These are phyloP conservation scores for Limnephilus marmoratus DNA, from an alignment of 2,888 invertebrate species.

Conservation along the genomic window DNA sequence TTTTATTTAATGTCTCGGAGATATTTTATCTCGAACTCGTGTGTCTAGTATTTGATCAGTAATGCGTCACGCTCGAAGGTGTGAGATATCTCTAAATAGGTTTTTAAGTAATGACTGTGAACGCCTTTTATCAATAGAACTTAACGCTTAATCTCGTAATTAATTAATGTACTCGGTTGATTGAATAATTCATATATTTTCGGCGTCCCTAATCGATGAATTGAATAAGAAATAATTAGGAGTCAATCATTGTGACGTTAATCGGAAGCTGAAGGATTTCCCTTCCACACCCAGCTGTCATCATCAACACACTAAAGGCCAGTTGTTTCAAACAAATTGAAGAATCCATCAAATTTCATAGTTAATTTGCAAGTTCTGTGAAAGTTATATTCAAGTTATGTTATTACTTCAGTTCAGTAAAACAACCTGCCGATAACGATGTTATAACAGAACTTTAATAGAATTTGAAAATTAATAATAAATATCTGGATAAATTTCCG, in stretches of 20 bases:
- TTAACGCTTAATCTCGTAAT: not conserved
- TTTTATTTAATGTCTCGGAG: conserved; percentile 27
- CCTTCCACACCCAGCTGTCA: not conserved
- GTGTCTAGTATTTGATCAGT: conserved; percentile 15
- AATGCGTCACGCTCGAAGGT: conserved; percentile 27
- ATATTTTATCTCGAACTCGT: conserved; percentile 16
- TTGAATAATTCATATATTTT: not conserved
- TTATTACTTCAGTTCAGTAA: too few species aligned
- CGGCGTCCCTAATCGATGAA: not conserved
- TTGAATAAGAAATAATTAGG: not conserved
- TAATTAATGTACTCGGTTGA: not conserved
- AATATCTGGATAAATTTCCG: too few species aligned
- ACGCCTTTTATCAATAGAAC: not conserved
- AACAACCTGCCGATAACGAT: too few species aligned
- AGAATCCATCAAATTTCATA: too few species aligned
- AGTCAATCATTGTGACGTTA: not conserved
- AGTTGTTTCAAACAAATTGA: too few species aligned
- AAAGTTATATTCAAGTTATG: too few species aligned
- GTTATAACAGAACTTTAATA: too few species aligned
- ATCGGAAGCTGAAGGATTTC: not conserved
- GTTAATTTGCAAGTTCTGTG: too few species aligned
- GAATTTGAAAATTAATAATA: too few species aligned
- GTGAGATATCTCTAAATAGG: not conserved
- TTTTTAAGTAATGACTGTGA: conserved; percentile 8
- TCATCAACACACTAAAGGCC: too few species aligned